Percentiles rank a stretch among this genome's conserved stretches.
phyloP scores from a whole-genome alignment of 2,797 vertebrate species.

The Poeciliopsis infans region DNA sequence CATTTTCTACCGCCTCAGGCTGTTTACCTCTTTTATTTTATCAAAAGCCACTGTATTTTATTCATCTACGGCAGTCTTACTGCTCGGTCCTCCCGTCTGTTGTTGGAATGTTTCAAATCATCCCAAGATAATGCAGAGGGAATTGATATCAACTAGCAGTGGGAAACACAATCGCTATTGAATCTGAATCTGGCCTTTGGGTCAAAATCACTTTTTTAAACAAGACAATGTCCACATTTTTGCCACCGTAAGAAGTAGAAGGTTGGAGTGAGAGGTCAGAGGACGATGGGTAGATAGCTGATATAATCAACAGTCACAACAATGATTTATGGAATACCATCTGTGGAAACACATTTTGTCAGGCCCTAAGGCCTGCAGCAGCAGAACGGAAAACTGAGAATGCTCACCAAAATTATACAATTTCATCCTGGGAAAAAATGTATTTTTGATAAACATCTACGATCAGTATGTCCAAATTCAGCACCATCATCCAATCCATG shows the following conservation, averaged over 20 bases:
- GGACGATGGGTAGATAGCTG: not conserved
- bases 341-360: not conserved
- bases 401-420: not conserved
- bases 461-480: not conserved
- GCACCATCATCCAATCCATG: not conserved
- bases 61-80: constrained; percentile 31
- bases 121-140: not conserved
- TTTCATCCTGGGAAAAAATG: not conserved
- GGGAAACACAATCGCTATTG: not conserved
- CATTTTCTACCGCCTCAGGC: constrained; percentile 43
- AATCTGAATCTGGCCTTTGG: not conserved
- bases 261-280: not conserved
- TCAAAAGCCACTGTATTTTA: constrained; percentile 39
- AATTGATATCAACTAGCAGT: not conserved
- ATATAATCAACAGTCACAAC: not conserved
- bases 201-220: not conserved
- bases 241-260: not conserved
- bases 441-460: not conserved
- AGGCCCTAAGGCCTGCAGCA: not conserved
- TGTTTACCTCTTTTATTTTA: constrained; percentile 50
- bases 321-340: not conserved
- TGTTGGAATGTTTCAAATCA: constrained; percentile 17
- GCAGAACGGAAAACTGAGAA: not conserved
- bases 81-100: constrained; percentile 7
- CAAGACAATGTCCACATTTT: not conserved